Evolutionary conservation across 2,797 vertebrate species (phyloP).

Genomic region (Ceryle rudis): DNA sequence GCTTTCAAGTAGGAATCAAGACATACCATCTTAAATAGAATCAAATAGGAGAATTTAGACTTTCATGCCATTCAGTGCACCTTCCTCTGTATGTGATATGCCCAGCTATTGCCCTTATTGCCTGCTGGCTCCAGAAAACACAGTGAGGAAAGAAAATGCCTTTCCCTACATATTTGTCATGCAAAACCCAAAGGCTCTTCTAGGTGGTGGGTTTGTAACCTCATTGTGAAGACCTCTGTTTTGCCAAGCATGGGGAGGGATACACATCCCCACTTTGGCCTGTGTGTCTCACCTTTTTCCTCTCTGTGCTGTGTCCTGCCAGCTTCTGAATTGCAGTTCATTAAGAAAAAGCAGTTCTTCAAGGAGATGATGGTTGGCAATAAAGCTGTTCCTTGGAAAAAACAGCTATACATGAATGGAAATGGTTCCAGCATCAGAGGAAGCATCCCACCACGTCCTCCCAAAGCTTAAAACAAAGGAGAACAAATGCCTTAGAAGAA

Average conservation of each 20-base stretch:
- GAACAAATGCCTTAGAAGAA: not conserved
- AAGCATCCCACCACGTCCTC: not conserved
- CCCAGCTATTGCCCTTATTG: not conserved
- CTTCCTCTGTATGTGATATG: not conserved
- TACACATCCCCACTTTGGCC: accelerated
- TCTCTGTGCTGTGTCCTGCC: not conserved
- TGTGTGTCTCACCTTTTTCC: not conserved
- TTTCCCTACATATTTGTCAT: accelerated
- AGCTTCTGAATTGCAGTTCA: not conserved
- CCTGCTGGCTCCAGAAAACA: not conserved
- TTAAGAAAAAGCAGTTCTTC: not conserved
- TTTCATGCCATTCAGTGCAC: not conserved
- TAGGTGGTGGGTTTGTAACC: not conserved
- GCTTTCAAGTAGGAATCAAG: not conserved
- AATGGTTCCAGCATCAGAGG: not conserved
- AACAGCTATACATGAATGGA: not conserved
- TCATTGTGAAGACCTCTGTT: not conserved
- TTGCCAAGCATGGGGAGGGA: not conserved
- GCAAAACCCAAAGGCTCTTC: not conserved
- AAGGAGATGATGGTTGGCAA: not conserved
- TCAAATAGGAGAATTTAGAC: not conserved
- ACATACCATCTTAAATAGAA: not conserved
- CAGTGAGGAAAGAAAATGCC: not conserved
- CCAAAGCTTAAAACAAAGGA: not conserved
- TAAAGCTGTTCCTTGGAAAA: not conserved